These are phyloP conservation scores for Dendrolimus kikuchii DNA, from an alignment of 1,140 invertebrate species.

Conservation along the genomic window DNA sequence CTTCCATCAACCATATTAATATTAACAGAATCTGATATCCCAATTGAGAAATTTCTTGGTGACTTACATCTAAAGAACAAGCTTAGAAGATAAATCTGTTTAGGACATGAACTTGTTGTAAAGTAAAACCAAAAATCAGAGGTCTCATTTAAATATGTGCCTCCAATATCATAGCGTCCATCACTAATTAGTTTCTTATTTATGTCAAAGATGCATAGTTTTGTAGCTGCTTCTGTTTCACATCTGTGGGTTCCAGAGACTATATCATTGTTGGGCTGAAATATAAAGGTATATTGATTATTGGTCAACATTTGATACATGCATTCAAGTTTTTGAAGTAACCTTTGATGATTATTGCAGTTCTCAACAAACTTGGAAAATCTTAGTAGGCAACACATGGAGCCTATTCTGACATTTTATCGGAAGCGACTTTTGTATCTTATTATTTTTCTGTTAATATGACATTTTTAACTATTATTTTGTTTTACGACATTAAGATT, in stretches of 20 bases:
- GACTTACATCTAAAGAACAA: conserved; percentile 43
- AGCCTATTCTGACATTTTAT: too few species aligned
- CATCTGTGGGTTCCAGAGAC: conserved; percentile 35
- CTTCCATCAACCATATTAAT: conserved; percentile 11
- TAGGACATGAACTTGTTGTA: conserved; percentile 30
- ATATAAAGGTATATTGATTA: conserved; percentile 11
- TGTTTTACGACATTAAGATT: too few species aligned
- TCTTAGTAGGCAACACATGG: too few species aligned
- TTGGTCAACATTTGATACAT: too few species aligned
- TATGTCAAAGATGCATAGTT: conserved; percentile 39
- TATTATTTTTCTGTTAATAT: too few species aligned
- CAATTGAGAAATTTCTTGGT: conserved; percentile 30
- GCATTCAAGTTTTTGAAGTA: too few species aligned
- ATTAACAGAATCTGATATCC: conserved; percentile 27
- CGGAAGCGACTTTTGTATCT: too few species aligned
- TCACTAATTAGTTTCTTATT: conserved; percentile 24
- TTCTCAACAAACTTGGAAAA: too few species aligned
- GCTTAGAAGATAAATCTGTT: conserved; percentile 35
- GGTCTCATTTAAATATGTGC: conserved; percentile 27
- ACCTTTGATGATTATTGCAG: too few species aligned
- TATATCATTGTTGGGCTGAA: conserved; percentile 23
- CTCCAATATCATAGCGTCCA: conserved; percentile 47
- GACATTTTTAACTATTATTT: too few species aligned
- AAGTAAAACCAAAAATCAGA: conserved; percentile 50
- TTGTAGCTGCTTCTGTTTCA: conserved; percentile 25